These are phyloP conservation scores for Lasiurus cinereus DNA, from an alignment of 2,113 vertebrate genomes.

Conservation along the genomic window DNA sequence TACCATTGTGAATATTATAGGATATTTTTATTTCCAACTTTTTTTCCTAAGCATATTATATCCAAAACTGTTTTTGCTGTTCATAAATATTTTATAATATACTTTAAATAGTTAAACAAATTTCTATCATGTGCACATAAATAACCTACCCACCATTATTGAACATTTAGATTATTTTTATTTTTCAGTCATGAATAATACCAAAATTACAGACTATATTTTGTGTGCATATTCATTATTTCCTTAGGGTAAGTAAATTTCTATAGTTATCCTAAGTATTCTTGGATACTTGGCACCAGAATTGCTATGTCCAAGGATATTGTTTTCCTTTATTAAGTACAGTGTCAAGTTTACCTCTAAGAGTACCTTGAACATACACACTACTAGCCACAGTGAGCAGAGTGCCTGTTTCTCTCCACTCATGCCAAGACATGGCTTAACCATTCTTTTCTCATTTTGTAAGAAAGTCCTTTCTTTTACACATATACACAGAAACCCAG, in stretches of 20 bases:
- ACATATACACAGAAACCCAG: background rate
- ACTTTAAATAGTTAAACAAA: background rate
- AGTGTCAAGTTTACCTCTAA: background rate
- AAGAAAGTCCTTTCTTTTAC: constrained; percentile 7
- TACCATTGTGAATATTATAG: background rate
- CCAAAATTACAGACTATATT: background rate
- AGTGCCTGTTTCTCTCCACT: background rate
- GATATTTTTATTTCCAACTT: background rate
- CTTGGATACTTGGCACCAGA: background rate
- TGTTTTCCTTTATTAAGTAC: background rate
- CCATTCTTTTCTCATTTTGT: background rate
- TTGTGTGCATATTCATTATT: background rate
- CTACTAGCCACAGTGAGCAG: background rate
- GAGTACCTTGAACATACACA: background rate
- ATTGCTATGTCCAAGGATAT: background rate
- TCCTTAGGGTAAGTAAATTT: background rate
- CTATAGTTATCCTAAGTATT: background rate
- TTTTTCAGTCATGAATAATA: background rate
- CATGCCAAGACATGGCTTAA: background rate
- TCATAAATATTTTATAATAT: background rate
- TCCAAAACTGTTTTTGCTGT: background rate
- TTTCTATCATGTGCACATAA: background rate
- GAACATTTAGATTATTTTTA: background rate
- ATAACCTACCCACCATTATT: background rate
- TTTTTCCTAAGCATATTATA: background rate